These are phyloP conservation scores for Dendrolimus punctatus DNA, from an alignment of 1,140 invertebrate genomes.

Conservation along the genomic window DNA sequence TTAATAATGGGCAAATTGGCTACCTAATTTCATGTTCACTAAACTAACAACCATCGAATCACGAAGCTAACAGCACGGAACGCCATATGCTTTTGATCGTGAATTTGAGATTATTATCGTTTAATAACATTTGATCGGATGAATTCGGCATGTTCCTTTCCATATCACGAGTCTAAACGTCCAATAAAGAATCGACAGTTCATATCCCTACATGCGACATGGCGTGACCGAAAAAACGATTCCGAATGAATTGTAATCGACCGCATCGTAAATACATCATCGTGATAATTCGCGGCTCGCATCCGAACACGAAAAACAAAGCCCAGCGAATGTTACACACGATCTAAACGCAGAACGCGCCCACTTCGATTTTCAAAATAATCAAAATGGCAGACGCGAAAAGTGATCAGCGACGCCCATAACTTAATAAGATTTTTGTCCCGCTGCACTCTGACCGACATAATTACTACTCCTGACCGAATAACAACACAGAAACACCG, in stretches of 20 bases:
- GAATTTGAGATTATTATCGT: slow-evolving; percentile 39
- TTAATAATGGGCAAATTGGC: slow-evolving; percentile 23
- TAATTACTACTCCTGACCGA: slow-evolving; percentile 61
- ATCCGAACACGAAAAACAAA: slow-evolving; percentile 22
- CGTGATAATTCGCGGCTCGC: slow-evolving; percentile 42
- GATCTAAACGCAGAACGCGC: slow-evolving; percentile 8
- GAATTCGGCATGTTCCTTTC: slow-evolving; percentile 33
- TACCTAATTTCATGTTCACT: slow-evolving; percentile 12
- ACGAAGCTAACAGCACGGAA: slow-evolving; percentile 9
- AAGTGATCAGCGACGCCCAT: slow-evolving; percentile 45
- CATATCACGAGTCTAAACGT: slow-evolving; percentile 42
- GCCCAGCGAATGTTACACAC: not conserved
- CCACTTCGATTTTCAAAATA: slow-evolving; percentile 30
- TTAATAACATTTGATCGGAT: slow-evolving; percentile 35
- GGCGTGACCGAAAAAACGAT: slow-evolving; percentile 64
- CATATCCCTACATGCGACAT: slow-evolving; percentile 57
- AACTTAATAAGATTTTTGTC: slow-evolving; percentile 68
- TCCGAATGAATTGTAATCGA: slow-evolving; percentile 52
- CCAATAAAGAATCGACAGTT: slow-evolving; percentile 55
- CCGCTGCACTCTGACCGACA: slow-evolving; percentile 66
- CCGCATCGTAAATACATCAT: slow-evolving; percentile 57
- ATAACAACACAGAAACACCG: slow-evolving; percentile 45
- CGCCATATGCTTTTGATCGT: too few relatives aligned
- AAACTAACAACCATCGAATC: slow-evolving; percentile 8
- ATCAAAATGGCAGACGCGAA: slow-evolving; percentile 42